Evolutionary conservation across 2,113 vertebrate species (phyloP).

Genomic region (Sphaerodactylus townsendi): DNA sequence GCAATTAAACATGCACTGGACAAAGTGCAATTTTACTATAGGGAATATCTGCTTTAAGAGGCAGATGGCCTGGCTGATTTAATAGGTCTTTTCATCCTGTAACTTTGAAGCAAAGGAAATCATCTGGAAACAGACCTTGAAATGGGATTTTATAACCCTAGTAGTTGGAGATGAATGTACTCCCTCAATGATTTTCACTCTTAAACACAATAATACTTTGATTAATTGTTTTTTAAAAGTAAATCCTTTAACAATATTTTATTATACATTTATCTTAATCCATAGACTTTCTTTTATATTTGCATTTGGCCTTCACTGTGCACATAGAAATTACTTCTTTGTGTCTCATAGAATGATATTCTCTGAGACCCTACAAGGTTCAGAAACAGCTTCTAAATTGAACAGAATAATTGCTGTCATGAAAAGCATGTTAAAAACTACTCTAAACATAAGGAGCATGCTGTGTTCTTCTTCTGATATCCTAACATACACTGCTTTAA

Average conservation of each 20-base stretch:
- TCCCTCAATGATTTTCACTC: conserved; percentile 15
- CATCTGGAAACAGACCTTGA: conserved; percentile 41
- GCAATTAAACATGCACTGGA: conserved; percentile 9
- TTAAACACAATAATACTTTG: neutral
- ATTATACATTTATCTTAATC: neutral
- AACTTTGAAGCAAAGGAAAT: conserved; percentile 20
- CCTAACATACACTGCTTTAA: no score
- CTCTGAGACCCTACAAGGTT: neutral
- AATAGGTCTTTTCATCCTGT: neutral
- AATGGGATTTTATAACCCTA: conserved; percentile 22
- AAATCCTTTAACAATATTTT: neutral
- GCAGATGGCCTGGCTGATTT: conserved; percentile 24
- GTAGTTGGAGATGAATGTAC: conserved; percentile 35
- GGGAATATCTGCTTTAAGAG: conserved; percentile 38
- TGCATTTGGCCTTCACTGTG: neutral
- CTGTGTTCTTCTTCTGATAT: no score
- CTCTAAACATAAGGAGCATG: no score
- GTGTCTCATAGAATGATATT: neutral
- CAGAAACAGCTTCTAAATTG: neutral
- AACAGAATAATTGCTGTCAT: no score
- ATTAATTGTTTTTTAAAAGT: neutral
- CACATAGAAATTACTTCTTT: neutral
- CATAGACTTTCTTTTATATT: neutral
- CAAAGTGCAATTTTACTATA: conserved; percentile 44
- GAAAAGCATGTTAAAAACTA: neutral